Evolutionary conservation across 2,113 vertebrate species (phyloP).

Genomic region (Rhynchomys soricoides): DNA sequence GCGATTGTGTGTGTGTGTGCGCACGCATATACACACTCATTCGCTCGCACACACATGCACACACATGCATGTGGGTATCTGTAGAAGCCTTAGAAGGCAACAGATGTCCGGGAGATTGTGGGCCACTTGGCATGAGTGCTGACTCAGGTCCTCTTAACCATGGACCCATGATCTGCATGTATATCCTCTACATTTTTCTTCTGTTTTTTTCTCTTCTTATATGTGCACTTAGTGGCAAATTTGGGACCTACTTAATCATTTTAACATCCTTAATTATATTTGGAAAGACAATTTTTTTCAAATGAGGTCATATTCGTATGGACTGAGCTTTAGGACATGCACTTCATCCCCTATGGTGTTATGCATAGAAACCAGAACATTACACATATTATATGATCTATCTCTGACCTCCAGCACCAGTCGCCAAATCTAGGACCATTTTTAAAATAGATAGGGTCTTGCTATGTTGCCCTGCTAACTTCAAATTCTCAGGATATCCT

Average conservation of each 20-base stretch:
- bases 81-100: neutral
- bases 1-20: neutral
- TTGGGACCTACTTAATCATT: constrained; percentile 34
- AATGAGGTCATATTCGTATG: constrained; percentile 10
- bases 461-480: neutral
- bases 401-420: neutral
- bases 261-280: constrained; percentile 32
- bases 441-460: neutral
- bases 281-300: constrained; percentile 27
- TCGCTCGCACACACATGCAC: fast-evolving
- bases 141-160: neutral
- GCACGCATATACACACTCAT: no score
- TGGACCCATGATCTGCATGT: neutral
- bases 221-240: neutral
- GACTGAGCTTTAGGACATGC: neutral
- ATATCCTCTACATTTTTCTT: neutral
- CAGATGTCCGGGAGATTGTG: neutral
- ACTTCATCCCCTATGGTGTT: neutral
- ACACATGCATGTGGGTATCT: neutral
- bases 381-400: neutral
- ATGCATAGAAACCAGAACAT: neutral
- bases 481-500: neutral
- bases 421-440: neutral
- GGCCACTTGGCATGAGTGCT: neutral
- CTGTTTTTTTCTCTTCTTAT: constrained; percentile 41